phyloP scores from a whole-genome alignment of 1,140 invertebrate species.

The Bombus huntii region DNA sequence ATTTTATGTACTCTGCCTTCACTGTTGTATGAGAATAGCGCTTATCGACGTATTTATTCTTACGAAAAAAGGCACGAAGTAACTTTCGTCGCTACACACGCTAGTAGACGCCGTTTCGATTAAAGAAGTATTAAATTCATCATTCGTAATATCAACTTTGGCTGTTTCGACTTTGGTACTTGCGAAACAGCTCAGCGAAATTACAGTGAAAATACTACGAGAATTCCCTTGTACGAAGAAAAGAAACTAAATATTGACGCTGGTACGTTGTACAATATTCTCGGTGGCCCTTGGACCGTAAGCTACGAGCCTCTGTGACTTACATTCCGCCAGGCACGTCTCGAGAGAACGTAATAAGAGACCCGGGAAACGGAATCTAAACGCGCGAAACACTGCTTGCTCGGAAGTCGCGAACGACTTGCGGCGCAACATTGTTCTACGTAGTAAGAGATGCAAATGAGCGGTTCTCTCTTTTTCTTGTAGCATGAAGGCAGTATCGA shows the following conservation, averaged over 20 bases:
- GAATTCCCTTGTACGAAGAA: not conserved
- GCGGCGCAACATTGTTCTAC: not conserved
- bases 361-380: conserved; percentile 20
- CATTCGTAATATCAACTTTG: too few species aligned
- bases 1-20: too few species aligned
- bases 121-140: not conserved
- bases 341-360: conserved; percentile 42
- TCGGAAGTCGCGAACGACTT: not conserved
- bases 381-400: conserved; percentile 15
- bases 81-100: not conserved
- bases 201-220: not conserved
- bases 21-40: too few species aligned
- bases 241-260: conserved; percentile 49
- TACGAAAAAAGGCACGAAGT: not conserved
- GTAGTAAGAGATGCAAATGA: not conserved
- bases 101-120: too few species aligned
- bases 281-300: not conserved
- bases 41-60: too few species aligned
- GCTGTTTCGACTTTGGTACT: not conserved
- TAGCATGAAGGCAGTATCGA: not conserved
- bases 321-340: not conserved
- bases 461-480: not conserved
- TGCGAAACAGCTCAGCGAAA: not conserved
- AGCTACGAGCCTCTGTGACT: conserved; percentile 26
- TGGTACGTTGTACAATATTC: conserved; percentile 3